Evolutionary conservation across 1,140 invertebrate genomes (phyloP).

Genomic region (Heliothis subflexa): DNA sequence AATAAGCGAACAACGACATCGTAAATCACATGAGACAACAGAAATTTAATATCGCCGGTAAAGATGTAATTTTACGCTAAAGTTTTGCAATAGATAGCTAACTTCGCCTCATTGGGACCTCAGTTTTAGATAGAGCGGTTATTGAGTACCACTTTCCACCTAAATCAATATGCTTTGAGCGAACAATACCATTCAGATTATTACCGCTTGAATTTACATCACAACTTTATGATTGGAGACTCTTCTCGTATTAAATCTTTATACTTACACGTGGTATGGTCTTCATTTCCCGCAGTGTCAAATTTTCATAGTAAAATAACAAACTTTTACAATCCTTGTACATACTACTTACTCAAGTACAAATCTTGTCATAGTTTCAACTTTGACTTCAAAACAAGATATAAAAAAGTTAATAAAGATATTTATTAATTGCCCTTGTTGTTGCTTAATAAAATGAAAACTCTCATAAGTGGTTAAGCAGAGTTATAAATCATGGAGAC

Average conservation of each 20-base stretch:
- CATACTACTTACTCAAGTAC: not conserved
- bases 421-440: constrained; percentile 14
- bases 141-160: constrained; percentile 64
- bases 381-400: not conserved
- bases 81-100: constrained; percentile 72
- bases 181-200: constrained; percentile 53
- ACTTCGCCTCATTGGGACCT: constrained; percentile 63
- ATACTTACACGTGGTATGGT: not conserved
- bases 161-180: constrained; percentile 69
- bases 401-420: constrained; percentile 4
- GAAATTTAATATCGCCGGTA: constrained; percentile 77
- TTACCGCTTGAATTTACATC: constrained; percentile 37
- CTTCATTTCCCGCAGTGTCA: no score
- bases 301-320: no score
- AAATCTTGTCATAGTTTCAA: not conserved
- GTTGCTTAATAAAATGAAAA: constrained; percentile 17
- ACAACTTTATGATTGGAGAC: constrained; percentile 29
- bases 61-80: constrained; percentile 75
- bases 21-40: constrained; percentile 73
- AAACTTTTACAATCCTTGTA: no score
- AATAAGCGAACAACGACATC: constrained; percentile 60
- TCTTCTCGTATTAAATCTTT: constrained; percentile 10
- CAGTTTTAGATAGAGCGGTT: constrained; percentile 62
- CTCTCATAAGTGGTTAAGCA: constrained; percentile 15
- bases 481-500: constrained; percentile 24